A percentile compares a stretch with the other conserved stretches of the same genome.
These are phyloP conservation scores for Brachystomella parvula DNA, from an alignment of 1,140 invertebrate species.

Conservation along the genomic window DNA sequence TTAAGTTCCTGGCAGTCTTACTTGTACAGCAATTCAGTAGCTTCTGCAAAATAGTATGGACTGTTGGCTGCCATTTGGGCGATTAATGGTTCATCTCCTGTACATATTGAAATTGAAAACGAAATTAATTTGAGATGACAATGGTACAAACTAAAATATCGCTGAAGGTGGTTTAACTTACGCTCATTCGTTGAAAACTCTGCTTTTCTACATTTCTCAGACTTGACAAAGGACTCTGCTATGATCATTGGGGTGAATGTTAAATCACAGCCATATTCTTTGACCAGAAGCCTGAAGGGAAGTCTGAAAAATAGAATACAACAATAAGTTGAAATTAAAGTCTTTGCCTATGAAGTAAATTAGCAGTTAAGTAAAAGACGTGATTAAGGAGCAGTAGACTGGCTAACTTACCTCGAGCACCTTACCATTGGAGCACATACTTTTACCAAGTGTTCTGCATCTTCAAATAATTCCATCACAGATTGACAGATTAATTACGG, in stretches of 20 bases:
- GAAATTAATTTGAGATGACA: constrained; percentile 2
- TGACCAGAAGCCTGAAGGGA: constrained; percentile 72
- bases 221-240: constrained; percentile 83
- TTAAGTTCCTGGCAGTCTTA: constrained; percentile 48
- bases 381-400: neutral
- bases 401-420: constrained; percentile 71
- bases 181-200: constrained; percentile 74
- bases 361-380: neutral
- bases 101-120: constrained; percentile 31
- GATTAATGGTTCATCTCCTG: constrained; percentile 71
- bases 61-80: constrained; percentile 91
- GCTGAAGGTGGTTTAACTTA: constrained; percentile 39
- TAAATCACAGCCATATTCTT: constrained; percentile 77
- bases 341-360: neutral
- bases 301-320: constrained; percentile 52
- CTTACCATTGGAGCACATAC: constrained; percentile 92
- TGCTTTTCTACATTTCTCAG: constrained; percentile 72
- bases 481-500: too few relatives aligned
- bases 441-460: constrained; percentile 55
- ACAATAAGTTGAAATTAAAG: too few relatives aligned
- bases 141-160: too few relatives aligned
- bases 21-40: constrained; percentile 72
- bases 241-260: constrained; percentile 95
- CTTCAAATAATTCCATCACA: constrained; percentile 54
- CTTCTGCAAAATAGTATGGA: constrained; percentile 69